These are phyloP conservation scores for Ophioderma brevispina DNA, from an alignment of 35 echinoderm and acorn worm species.

Conservation along the genomic window DNA sequence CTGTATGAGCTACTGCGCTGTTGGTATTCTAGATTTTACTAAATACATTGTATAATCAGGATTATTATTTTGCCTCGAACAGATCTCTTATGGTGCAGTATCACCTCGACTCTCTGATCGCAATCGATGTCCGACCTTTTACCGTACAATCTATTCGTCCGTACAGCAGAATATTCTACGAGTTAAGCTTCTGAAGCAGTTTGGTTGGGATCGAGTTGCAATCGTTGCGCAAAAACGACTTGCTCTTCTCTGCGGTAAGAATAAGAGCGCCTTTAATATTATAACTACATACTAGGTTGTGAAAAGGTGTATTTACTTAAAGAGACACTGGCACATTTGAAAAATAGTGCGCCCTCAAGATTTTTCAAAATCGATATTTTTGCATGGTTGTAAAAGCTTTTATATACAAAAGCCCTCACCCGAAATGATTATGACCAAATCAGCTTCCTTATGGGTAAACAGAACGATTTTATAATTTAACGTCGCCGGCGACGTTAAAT, in stretches of 20 bases:
- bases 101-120: constrained; percentile 33
- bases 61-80: background rate
- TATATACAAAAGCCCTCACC: background rate
- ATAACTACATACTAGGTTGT: background rate
- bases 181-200: constrained; percentile 15
- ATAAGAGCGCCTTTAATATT: background rate
- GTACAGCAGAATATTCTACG: constrained; percentile 49
- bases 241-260: constrained; percentile 44
- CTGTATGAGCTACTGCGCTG: too few relatives aligned
- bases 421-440: background rate
- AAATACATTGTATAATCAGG: too few relatives aligned
- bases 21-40: too few relatives aligned
- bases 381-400: background rate
- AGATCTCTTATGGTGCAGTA: constrained; percentile 41
- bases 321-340: background rate
- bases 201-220: constrained; percentile 48
- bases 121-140: constrained; percentile 32
- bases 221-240: constrained; percentile 42
- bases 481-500: too few relatives aligned
- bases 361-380: background rate
- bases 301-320: background rate
- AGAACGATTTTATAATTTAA: too few relatives aligned
- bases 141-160: constrained; percentile 47
- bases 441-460: too few relatives aligned
- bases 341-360: background rate